Evolutionary conservation across 2,113 vertebrate species (phyloP), one percentile per base, ranked within the genome.

Genomic region (Etheostoma cragini): DNA sequence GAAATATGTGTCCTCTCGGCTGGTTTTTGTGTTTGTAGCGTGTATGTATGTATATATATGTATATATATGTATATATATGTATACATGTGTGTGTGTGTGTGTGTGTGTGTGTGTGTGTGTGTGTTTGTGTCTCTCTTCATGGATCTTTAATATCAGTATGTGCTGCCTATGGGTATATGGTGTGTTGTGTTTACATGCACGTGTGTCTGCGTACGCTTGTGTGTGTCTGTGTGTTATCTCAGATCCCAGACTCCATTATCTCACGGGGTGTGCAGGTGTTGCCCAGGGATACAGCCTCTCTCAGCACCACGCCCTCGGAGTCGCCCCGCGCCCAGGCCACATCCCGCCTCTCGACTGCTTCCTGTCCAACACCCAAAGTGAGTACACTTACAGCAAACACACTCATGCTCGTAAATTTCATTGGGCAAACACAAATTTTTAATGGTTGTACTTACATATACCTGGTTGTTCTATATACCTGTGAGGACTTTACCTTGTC

Each of bases 331-430:
- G 98, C 98, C 88, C 98, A 99, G 95, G 98, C 98, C 91, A 99
- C 98, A 74, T 99, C 98, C 81, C 98, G 98, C 88, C 97, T 99
- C 88, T 99, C 98, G 78, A 99, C 98, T 80, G 98, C 98, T 84
- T 99, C 98, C 93, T 99, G 98, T 86, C 98, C 98, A 88, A 99
- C 98, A 88, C 98, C 98, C 94, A 99, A 99, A 97, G 98, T 99
- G 95, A 97, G 98, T 96, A 45, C 17, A 19, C n/a, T 16, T 24
- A 19, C n/a, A 33, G 30, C 1, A 15, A 35, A 58, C 45, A 16
- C 60, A 17, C 68, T 17, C 58, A 26, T 30, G 35, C 24, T 46
- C 65, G 54, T 0, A 60, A 53, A 68, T 13, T 54, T 53, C 71
- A 38, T 35, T 35, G 78, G 22, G 58, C 63, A 64, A 38, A 69